Base-by-base conservation (phyloP, 2,797 vertebrate genomes). In the Enteromius afrohamiltoni region DNA sequence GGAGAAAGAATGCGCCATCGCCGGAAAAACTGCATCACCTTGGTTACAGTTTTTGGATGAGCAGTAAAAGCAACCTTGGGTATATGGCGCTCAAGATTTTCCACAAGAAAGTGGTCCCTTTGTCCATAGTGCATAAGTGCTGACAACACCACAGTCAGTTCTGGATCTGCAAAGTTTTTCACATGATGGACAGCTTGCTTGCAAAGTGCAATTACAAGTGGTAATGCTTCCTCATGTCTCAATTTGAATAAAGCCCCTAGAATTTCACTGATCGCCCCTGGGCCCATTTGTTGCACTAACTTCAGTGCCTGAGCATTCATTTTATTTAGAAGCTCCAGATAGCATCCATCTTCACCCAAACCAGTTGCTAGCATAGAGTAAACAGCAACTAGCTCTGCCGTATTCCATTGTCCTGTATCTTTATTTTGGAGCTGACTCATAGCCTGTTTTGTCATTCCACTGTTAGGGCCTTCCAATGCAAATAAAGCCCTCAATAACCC, bases 51-150 rank as follows among this genome's bases (percentile, higher is more conserved):
- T 68, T 95, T 94, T 0, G 97, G 92, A 19, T 94, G 90, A 86
- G 96, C 90, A 0, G 91, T 91, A 88, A 93, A 93, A 53, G 92
- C 89, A n/a, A 86, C 85, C 0, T 88, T 86, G 1, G 95, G 89
- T 0, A 97, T 45, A 0, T 94, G 89, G 0, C 73, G 93, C 89
- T 97, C 96, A 79, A 99, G 90, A 1, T 94, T 96, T 77, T 92
- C 87, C 49, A 93, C 94, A 40, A 99, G 95, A 88, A 92, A 92
- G 16, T 83, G 88, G 88, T 98, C 95, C 0, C 85, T 90, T 87
- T 96, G 92, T 76, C 95, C 96, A 58, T 97, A 98, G 88, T 95
- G 92, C 11, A 95, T 93, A 0, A 98, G 93, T 0, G 96, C 96
- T 3, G 91, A 95, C 29, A 99, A 87, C 19, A 98, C 95, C 0